Conservation (phyloP, 1,140 invertebrate genomes). For the Dryas iulia region DNA sequence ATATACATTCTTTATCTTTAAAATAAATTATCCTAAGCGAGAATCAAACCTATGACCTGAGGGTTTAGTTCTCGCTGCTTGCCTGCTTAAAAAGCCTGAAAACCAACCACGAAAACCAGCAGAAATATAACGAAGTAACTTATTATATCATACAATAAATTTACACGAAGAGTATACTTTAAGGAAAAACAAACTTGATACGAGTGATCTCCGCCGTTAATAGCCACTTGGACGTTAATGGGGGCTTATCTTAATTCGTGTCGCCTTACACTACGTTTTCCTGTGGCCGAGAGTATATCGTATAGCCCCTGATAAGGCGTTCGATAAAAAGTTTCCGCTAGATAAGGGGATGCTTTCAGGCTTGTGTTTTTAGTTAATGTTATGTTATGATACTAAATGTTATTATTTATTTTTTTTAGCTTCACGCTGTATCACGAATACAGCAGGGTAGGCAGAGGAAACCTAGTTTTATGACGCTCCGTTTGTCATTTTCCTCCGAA, state of each 20-base stretch:
- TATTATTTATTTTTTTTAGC: no score
- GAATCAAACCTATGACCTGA: no score
- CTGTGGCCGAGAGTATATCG: neutral
- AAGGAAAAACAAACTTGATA: slow-evolving; percentile 11
- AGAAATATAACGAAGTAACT: neutral
- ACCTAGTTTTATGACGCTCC: no score
- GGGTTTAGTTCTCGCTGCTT: no score
- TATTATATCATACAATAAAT: neutral
- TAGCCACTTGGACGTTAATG: slow-evolving; percentile 15
- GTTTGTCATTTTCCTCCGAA: no score
- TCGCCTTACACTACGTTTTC: slow-evolving; percentile 7
- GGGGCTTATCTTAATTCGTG: slow-evolving; percentile 11
- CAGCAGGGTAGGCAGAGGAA: no score
- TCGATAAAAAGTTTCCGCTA: neutral
- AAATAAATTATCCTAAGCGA: no score
- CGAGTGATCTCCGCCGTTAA: slow-evolving; percentile 6
- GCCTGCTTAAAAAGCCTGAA: no score
- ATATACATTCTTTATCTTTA: no score
- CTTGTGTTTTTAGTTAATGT: neutral
- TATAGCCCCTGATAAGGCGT: neutral
- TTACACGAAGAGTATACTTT: neutral
- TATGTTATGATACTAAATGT: no score
- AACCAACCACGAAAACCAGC: neutral
- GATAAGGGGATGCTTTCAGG: neutral
- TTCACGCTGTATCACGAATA: no score